Evolutionary conservation across 2,888 invertebrate genomes (phyloP), one percentile per base, ranked within the genome.

Genomic region (Drosophila differens): DNA sequence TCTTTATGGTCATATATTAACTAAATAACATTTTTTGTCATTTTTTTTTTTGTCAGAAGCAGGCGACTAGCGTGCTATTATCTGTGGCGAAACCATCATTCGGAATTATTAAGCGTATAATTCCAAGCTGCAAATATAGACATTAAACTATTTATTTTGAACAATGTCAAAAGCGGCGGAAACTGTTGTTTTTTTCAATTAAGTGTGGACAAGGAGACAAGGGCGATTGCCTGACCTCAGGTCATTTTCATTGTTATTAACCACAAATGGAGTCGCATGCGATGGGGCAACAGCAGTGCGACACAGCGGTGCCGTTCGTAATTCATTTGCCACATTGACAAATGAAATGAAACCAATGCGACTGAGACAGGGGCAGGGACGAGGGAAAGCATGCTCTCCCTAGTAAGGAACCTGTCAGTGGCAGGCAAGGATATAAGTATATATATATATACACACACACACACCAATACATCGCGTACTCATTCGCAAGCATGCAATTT

Each of bases 241-340:
- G 58, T 65, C 66, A 65, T 74, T 73, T 71, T 39, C 64, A 30
- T 57, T 57, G 37, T 25, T 58, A 58, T 55, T 77, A 70, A 79
- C 81, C 76, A 37, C 76, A 69, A 65, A 61, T 68, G 66, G 67
- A 71, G 54, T 68, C 65, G 65, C 70, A 64, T 75, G 62, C 47
- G 80, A 62, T 62, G 60, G 63, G 60, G 58, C 44, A 68, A 32
- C 12, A 49, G 59, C 51, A 59, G 41, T 52, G 60, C 55, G 63
- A 51, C 65, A 55, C 30, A 55, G 52, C 52, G 35, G 63, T 66
- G 73, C 54, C 57, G 70, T 54, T 52, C 70, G 58, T 70, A 76
- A 79, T 85, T 76, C 83, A 88, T 79, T 85, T 85, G 70, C 70
- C 70, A 79, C 76, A 85, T 90, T 90, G 89, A 80, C 81, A 90